Conservation (phyloP, 2,113 vertebrate species). For the Aramus guarauna region DNA sequence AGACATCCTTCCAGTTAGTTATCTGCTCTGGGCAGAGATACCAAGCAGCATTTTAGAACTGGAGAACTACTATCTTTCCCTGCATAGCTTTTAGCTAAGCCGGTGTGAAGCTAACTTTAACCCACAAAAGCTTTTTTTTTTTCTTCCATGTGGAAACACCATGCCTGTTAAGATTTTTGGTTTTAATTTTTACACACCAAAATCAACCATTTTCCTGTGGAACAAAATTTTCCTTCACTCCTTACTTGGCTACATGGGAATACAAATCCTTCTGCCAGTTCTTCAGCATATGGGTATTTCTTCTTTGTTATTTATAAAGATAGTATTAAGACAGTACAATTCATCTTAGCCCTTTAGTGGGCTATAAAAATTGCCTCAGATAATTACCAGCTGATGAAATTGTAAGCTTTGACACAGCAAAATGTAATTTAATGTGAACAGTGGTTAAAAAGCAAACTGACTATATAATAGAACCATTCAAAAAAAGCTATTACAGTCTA, state of each 20-base stretch:
- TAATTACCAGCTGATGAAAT: constrained; percentile 62
- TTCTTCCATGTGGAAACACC: neutral
- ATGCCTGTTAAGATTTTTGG: neutral
- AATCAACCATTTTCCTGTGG: neutral
- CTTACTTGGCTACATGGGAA: neutral
- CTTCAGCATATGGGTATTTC: neutral
- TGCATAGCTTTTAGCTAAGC: neutral
- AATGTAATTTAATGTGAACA: constrained; percentile 44
- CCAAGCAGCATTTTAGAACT: neutral
- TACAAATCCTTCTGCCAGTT: neutral
- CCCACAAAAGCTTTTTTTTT: neutral
- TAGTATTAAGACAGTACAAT: constrained; percentile 14
- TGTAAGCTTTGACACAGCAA: constrained; percentile 43
- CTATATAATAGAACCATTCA: constrained; percentile 35
- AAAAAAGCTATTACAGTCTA: constrained; percentile 32
- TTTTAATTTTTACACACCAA: neutral
- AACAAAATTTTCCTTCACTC: neutral
- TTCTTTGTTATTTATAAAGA: constrained; percentile 50
- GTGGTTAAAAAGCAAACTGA: constrained; percentile 44
- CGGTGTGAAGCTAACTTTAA: neutral
- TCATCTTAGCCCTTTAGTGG: constrained; percentile 31
- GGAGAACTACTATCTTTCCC: neutral
- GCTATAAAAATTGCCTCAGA: constrained; percentile 42
- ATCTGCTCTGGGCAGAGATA: neutral
- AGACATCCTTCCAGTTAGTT: neutral